phyloP scores from a whole-genome alignment of 2,113 vertebrate genomes.

The Cephalopterus ornatus region DNA sequence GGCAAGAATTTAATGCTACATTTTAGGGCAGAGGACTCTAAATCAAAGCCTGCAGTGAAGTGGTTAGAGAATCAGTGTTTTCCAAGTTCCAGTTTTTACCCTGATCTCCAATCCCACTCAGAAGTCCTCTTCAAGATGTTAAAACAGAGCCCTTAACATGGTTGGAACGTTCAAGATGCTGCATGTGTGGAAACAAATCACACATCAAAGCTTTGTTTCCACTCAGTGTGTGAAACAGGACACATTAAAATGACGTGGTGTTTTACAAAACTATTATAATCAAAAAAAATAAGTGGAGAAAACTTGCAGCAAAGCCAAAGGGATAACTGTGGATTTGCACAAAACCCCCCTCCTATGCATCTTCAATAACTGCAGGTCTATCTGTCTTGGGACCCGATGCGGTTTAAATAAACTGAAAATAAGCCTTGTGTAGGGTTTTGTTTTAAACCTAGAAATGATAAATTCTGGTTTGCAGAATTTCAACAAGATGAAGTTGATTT shows the following conservation, averaged over 20 bases:
- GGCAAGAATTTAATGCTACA: background rate
- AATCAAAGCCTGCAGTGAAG: background rate
- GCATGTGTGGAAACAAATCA: background rate
- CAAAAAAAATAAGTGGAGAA: background rate
- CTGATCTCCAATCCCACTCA: background rate
- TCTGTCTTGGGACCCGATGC: background rate
- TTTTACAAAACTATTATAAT: background rate
- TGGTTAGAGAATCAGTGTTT: background rate
- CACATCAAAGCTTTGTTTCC: background rate
- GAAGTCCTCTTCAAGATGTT: background rate
- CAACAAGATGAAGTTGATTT: background rate
- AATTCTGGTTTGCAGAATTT: background rate
- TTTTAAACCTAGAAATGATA: background rate
- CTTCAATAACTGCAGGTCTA: background rate
- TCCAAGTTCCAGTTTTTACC: background rate
- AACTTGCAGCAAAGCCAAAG: background rate
- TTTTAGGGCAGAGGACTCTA: background rate
- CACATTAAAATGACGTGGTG: background rate
- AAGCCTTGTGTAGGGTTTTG: background rate
- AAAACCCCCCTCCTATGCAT: rapidly evolving
- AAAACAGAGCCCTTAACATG: background rate
- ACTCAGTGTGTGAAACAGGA: background rate
- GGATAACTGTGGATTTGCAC: background rate
- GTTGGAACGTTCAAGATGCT: background rate
- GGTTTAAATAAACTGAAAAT: background rate